Evolutionary conservation across 2,888 invertebrate genomes (phyloP), one percentile per base, ranked within the genome.

Genomic region (Caenorhabditis doughertyi): DNA sequence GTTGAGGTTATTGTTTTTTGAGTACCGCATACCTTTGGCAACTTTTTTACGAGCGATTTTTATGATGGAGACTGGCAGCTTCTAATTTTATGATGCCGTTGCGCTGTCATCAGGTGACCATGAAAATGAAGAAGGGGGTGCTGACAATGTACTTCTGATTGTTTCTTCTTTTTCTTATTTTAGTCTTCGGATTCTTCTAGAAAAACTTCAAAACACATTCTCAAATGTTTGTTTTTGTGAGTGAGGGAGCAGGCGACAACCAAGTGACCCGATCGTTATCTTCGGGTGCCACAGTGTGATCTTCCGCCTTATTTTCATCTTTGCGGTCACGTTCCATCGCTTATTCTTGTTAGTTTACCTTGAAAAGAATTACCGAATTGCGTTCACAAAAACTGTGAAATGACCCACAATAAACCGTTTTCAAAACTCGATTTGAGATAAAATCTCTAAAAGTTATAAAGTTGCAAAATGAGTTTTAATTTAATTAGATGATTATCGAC

Each of bases 11-110:
- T 42, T 27, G 73, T 73, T 56, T 53, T 72, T 73, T 65, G 73
- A 73, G 73, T 73, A 56, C 64, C 64, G 53, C 65, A 49, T 64
- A 58, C 47, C 47, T 25, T 35, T 76, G 67, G 76, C 76, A 76
- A 76, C 76, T 68, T 76, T 74, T 76, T 76, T 51, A 67, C 51
- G 60, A 60, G 55, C 13, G 51, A 27, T 39, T 76, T 76, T 76
- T 76, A 76, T 76, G 76, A 76, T 51, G 68, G 44, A 58, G 67
- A 42, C 76, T 76, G 76, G 65, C 76, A 76, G 76, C 76, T 76
- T 73, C 73, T 73, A 29, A 73, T 73, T 73, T 76, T 76, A 76
- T 65, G 74, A 65, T 44, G 39, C 58, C 47, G 49, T 47, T n/a
- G 35, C 18, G 25, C 29, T 70, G 44, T 35, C 62, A 39, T 76